phyloP scores from a whole-genome alignment of 2,113 vertebrate species.

The Haliaeetus leucogaster region DNA sequence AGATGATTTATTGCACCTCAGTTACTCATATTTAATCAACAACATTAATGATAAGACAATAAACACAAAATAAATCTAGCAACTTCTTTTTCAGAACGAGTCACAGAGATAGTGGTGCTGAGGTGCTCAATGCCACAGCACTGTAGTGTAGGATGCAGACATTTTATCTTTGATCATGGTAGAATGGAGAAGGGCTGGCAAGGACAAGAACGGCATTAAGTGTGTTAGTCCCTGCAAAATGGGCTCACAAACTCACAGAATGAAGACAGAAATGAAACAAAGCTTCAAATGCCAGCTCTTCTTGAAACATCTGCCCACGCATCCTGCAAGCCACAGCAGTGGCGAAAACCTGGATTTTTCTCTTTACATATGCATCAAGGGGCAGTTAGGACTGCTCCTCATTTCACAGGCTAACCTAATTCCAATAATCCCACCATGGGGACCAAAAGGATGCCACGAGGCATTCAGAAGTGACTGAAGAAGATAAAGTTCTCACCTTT shows the following conservation, averaged over 20 bases:
- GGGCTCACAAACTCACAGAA: background rate
- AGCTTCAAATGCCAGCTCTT: background rate
- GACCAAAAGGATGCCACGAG: background rate
- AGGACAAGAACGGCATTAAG: background rate
- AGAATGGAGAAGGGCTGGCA: background rate
- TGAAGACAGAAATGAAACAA: background rate
- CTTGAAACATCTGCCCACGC: background rate
- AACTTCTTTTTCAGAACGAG: background rate
- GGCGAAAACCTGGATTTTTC: background rate
- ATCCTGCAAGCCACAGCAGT: background rate
- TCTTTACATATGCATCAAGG: background rate
- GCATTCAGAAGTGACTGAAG: background rate
- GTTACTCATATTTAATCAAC: background rate
- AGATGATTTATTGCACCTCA: background rate
- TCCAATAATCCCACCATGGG: background rate
- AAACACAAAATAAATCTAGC: background rate
- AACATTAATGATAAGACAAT: background rate
- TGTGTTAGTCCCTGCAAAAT: background rate
- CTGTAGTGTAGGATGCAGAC: background rate
- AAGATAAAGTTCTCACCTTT: constrained; percentile 78
- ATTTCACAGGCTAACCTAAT: background rate
- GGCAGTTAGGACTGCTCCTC: background rate
- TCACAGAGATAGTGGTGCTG: background rate
- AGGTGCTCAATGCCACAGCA: background rate
- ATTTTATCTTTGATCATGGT: background rate